Conservation (phyloP, 1,140 invertebrate species). For the Nephila pilipes region DNA sequence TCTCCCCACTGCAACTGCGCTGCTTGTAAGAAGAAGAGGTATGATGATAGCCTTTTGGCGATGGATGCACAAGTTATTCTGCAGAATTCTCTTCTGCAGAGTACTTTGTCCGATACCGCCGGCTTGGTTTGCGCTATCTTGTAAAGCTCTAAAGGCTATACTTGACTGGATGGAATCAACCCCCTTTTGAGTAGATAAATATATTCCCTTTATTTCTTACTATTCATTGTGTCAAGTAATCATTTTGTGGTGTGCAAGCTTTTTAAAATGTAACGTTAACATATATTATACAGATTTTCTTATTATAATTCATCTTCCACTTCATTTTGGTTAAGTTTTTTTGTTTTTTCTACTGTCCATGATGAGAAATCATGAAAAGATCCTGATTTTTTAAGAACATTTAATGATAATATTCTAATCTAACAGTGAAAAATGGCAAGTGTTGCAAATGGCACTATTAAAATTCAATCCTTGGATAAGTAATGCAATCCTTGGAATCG, state of each 20-base stretch:
- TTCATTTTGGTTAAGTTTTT: too few relatives aligned
- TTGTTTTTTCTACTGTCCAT: too few relatives aligned
- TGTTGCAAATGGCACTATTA: too few relatives aligned
- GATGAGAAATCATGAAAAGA: too few relatives aligned
- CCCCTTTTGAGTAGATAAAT: background rate
- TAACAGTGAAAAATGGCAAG: too few relatives aligned
- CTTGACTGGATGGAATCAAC: background rate
- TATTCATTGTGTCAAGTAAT: background rate
- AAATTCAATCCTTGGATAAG: too few relatives aligned
- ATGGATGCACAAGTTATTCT: constrained; percentile 76
- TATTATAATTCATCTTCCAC: too few relatives aligned
- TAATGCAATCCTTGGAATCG: too few relatives aligned
- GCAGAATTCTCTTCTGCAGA: constrained; percentile 65
- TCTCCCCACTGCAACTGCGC: background rate
- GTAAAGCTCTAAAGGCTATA: background rate
- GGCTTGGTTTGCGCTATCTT: constrained; percentile 66
- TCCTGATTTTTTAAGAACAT: too few relatives aligned
- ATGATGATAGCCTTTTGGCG: constrained; percentile 47
- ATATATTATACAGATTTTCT: background rate
- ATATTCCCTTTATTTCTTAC: background rate
- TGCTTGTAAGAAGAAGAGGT: constrained; percentile 8
- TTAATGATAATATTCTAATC: too few relatives aligned
- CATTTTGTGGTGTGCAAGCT: background rate
- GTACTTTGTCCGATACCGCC: constrained; percentile 47
- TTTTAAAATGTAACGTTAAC: background rate